phyloP scores from a whole-genome alignment of 92 coral and sea anemone species.

The Nematostella vectensis region DNA sequence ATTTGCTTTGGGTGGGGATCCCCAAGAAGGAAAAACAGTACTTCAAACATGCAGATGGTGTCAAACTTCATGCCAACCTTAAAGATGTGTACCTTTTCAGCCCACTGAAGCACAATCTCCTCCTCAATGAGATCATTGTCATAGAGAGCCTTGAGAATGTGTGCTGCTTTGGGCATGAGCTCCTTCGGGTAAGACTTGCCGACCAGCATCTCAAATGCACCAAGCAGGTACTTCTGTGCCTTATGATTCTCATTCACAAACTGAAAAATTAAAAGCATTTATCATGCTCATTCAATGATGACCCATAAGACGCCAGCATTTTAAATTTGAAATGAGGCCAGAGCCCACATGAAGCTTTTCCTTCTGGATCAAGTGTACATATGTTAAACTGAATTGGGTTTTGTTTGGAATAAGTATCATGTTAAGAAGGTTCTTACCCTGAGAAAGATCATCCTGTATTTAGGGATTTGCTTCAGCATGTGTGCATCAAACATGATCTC shows the following conservation, averaged over 20 bases:
- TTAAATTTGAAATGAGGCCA: neutral
- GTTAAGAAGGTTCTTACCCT: no score
- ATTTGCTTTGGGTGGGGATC: no score
- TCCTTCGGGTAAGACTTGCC: constrained; percentile 88
- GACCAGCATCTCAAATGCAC: constrained; percentile 94
- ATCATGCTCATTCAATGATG: neutral
- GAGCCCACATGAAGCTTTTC: no score
- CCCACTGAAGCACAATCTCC: constrained; percentile 82
- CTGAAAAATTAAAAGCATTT: constrained; percentile 39
- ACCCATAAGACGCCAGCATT: no score
- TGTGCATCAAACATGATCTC: constrained; percentile 80
- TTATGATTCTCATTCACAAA: constrained; percentile 83
- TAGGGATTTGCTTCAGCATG: constrained; percentile 76
- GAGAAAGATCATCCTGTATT: constrained; percentile 61
- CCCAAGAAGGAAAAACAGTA: no score
- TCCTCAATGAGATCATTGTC: constrained; percentile 84
- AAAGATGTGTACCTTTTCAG: constrained; percentile 98
- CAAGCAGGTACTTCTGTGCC: constrained; percentile 95
- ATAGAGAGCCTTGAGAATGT: constrained; percentile 74
- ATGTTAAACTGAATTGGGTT: no score
- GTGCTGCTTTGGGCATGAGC: constrained; percentile 86
- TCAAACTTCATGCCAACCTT: no score
- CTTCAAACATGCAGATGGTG: no score
- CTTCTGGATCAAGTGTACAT: no score
- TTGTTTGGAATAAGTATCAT: no score